Evolutionary conservation across 2,888 invertebrate species (phyloP).

Genomic region (Notodonta ziczac): DNA sequence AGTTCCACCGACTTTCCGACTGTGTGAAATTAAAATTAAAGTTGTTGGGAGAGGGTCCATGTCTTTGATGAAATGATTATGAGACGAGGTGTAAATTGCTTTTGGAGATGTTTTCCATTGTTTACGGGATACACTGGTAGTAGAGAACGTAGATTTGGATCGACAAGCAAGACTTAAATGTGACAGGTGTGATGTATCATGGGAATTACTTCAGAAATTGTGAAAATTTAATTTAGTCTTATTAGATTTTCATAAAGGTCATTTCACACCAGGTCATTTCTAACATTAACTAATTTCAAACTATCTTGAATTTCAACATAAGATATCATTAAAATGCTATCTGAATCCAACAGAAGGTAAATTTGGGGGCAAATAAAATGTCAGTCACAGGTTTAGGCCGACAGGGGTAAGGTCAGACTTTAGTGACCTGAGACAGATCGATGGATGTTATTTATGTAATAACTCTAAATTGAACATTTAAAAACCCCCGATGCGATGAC

Average conservation of each 20-base stretch:
- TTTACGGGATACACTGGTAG: not conserved
- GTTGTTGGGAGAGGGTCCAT: constrained; percentile 35
- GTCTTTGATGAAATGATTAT: constrained; percentile 17
- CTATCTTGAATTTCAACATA: not conserved
- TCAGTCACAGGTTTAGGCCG: not conserved
- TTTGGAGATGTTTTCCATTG: constrained; percentile 11
- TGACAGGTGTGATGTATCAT: no score
- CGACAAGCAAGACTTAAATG: not conserved
- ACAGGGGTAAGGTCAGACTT: not conserved
- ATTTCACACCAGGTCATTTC: not conserved
- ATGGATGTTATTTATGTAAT: no score
- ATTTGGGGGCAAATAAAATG: not conserved
- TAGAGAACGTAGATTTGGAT: not conserved
- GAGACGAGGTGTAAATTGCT: constrained; percentile 18
- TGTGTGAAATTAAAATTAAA: constrained; percentile 50
- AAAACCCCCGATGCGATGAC: no score
- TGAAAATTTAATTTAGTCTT: no score
- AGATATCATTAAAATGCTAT: constrained; percentile 5
- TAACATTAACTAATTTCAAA: not conserved
- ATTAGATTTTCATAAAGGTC: no score
- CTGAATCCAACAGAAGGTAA: not conserved
- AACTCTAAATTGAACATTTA: no score
- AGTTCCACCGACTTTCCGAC: constrained; percentile 45
- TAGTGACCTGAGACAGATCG: no score
- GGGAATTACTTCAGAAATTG: no score